Percentiles rank a stretch among this genome's conserved stretches.
Evolutionary conservation across 1,140 invertebrate species (phyloP).

Genomic region (Nasonia longicornis): DNA sequence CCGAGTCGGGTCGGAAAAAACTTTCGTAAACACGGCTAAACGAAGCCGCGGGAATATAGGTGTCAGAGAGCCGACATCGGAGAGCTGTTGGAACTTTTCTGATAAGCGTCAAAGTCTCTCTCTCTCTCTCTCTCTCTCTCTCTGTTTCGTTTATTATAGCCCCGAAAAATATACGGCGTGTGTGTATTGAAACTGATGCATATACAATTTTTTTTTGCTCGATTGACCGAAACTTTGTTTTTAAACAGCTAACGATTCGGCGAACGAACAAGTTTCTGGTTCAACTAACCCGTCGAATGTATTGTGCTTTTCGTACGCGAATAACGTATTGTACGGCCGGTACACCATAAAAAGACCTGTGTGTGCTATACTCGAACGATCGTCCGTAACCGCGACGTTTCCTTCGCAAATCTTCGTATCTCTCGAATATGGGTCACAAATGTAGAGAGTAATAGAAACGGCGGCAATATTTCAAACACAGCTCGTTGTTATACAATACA

Average conservation of each 20-base stretch:
- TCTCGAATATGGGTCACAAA: not conserved
- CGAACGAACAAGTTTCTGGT: too few species aligned
- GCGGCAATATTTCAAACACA: conserved; percentile 5
- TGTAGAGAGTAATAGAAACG: not conserved
- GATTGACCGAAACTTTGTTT: too few species aligned
- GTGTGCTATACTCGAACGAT: not conserved
- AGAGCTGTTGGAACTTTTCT: not conserved
- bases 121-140: too few species aligned
- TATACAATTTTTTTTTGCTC: too few species aligned
- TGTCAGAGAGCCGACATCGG: not conserved
- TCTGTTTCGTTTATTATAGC: not conserved
- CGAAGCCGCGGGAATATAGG: not conserved
- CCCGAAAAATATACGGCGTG: not conserved
- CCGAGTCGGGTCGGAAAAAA: not conserved
- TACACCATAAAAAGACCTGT: too few species aligned
- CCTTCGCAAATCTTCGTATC: not conserved
- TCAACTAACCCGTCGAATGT: too few species aligned
- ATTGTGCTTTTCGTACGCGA: too few species aligned
- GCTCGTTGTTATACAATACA: not conserved
- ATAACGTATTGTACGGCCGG: too few species aligned
- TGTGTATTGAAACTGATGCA: too few species aligned
- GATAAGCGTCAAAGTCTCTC: not conserved
- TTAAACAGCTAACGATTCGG: too few species aligned
- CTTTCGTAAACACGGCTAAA: not conserved
- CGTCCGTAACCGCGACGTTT: not conserved